These are phyloP conservation scores for Hydrophis major DNA, from an alignment of 2,797 vertebrate species.

Conservation along the genomic window DNA sequence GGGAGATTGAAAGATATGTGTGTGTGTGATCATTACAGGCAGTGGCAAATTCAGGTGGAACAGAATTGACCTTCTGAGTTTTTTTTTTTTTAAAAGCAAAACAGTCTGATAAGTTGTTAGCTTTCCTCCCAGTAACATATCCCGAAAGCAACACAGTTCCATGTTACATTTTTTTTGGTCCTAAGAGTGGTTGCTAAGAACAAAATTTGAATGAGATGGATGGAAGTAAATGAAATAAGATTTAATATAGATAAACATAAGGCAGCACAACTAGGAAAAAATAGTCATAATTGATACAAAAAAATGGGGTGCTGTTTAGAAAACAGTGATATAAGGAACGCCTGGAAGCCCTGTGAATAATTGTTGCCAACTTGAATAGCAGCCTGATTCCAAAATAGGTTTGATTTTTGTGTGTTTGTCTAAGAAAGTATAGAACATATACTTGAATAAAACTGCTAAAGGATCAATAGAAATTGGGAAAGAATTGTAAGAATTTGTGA, in stretches of 20 bases:
- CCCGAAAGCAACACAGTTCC: constrained; percentile 44
- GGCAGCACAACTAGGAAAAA: constrained; percentile 59
- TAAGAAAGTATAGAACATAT: constrained; percentile 20
- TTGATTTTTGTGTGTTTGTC: constrained; percentile 15
- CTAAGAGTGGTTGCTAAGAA: constrained; percentile 51
- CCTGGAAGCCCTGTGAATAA: constrained; percentile 26
- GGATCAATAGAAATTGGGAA: background rate
- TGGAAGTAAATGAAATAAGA: constrained; percentile 60
- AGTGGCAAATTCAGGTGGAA: constrained; percentile 43
- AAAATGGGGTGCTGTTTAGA: constrained; percentile 52
- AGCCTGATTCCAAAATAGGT: constrained; percentile 24
- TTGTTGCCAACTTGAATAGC: constrained; percentile 34
- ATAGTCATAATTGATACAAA: constrained; percentile 30
- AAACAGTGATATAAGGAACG: constrained; percentile 37
- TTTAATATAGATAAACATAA: constrained; percentile 70
- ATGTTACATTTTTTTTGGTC: constrained; percentile 56
- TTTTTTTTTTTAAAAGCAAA: constrained; percentile 31
- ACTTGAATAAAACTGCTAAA: background rate
- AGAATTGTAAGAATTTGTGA: background rate
- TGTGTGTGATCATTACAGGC: constrained; percentile 43
- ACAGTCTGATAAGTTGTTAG: constrained; percentile 48
- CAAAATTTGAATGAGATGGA: constrained; percentile 47
- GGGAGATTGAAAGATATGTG: constrained; percentile 5
- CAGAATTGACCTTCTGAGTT: constrained; percentile 30
- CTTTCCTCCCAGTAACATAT: constrained; percentile 31